Evolutionary conservation across 2,888 invertebrate species (phyloP), one percentile per base, ranked within the genome.

Genomic region (Xestia c-nigrum): DNA sequence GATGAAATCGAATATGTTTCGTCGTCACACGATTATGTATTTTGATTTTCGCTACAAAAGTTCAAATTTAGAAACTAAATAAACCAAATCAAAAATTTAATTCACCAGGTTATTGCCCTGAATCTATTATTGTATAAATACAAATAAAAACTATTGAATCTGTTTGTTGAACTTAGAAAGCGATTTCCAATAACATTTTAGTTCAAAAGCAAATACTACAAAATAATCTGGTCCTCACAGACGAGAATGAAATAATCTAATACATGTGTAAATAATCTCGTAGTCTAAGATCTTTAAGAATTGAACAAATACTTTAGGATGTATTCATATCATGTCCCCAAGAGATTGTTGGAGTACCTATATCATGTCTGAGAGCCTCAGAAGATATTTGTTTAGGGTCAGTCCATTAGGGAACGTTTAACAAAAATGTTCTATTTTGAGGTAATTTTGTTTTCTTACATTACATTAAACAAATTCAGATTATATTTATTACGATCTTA

Each of bases 371-470:
- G 12, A 57, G 31, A 50, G 24, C 40, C 3, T 38, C 14, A 24
- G 9, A 55, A 63, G n/a, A n/a, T 78, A 71, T 78, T 79, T 79
- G 57, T 57, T 73, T 67, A 80, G 61, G 61, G 50, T 43, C 19
- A 14, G 69, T 47, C 55, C 46, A 72, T 80, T 80, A 40, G 21
- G 47, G 14, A 9, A 14, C 55, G 43, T 63, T 57, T 57, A 64
- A 64, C n/a, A 14, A 71, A 50, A 74, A n/a, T 43, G n/a, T 24
- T 31, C 72, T 43, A 61, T 71, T 55, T 63, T 47, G 47, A 63
- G 31, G n/a, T 31, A 57, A 52, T 47, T 9, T 21, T 40, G 12
- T 46, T 47, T 40, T 55, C 19, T 43, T n/a, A 16, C 21, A 47
- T 76, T 64, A n/a, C 9, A 31, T 12, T 12, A 40, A 63, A 24